phyloP scores from a whole-genome alignment of 30 jellyfish, hydroid and myxozoan genomes.

The Pseudorhiza aurosa region DNA sequence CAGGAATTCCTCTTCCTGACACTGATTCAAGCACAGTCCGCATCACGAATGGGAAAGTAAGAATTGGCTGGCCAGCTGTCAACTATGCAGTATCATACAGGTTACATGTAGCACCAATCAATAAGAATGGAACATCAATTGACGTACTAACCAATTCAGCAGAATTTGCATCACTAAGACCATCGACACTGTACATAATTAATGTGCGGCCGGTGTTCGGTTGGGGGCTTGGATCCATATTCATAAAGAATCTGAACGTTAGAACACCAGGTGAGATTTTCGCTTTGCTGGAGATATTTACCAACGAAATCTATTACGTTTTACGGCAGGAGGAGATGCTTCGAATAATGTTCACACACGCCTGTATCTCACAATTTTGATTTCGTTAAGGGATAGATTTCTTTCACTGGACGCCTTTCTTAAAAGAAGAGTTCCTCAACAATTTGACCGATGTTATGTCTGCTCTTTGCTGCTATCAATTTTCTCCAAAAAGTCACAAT shows the following conservation, averaged over 20 bases:
- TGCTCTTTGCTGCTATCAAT: no score
- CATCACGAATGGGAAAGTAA: slow-evolving; percentile 6
- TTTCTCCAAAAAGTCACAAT: no score
- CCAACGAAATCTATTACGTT: no score
- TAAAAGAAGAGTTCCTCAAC: no score
- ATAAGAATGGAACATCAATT: slow-evolving; percentile 5
- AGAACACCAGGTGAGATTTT: slow-evolving; percentile 47
- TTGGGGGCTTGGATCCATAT: slow-evolving; percentile 61
- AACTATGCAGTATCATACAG: slow-evolving; percentile 20
- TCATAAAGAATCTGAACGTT: slow-evolving; percentile 14
- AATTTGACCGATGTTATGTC: no score
- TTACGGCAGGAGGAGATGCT: no score
- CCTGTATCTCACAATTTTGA: no score
- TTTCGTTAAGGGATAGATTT: no score
- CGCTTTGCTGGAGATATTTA: not conserved
- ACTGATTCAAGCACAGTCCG: not conserved
- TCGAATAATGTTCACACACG: no score
- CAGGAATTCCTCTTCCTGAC: not conserved
- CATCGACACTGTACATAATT: slow-evolving; percentile 31
- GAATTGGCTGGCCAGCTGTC: slow-evolving; percentile 15
- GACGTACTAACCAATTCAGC: slow-evolving; percentile 16
- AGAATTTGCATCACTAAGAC: slow-evolving; percentile 14
- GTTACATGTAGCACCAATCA: not conserved
- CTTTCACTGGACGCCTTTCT: no score
- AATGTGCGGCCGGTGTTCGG: slow-evolving; percentile 34